Evolutionary conservation across 2,888 invertebrate species (phyloP).

Genomic region (Disparrhopalites patrizii): DNA sequence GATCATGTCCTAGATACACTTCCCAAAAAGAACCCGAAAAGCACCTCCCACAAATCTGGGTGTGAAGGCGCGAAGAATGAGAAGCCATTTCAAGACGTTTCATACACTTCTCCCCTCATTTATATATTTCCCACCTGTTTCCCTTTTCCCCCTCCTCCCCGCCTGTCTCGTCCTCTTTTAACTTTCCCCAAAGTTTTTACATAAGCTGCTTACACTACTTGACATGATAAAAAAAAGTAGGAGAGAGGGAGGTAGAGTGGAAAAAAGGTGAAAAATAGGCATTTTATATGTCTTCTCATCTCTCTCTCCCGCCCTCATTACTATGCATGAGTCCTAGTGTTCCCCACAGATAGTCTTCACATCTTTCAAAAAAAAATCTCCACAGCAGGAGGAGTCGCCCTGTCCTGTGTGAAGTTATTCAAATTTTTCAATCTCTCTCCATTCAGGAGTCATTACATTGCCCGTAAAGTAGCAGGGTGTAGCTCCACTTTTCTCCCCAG

Average conservation of each 20-base stretch:
- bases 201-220: too few relatives aligned
- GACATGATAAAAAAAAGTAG: not conserved
- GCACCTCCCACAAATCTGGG: too few relatives aligned
- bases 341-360: slow-evolving; percentile 20
- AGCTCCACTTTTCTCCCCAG: not conserved
- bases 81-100: too few relatives aligned
- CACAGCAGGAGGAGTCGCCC: too few relatives aligned
- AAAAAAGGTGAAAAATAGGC: slow-evolving; percentile 7
- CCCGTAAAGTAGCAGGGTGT: not conserved
- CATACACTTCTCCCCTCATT: too few relatives aligned
- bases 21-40: too few relatives aligned
- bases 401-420: slow-evolving; percentile 18
- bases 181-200: not conserved
- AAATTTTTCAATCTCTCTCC: slow-evolving; percentile 24
- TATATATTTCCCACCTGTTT: too few relatives aligned
- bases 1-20: too few relatives aligned
- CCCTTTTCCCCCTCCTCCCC: not conserved
- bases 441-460: slow-evolving; percentile 6
- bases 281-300: slow-evolving; percentile 22
- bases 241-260: not conserved
- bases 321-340: slow-evolving; percentile 24
- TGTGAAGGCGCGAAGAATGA: too few relatives aligned
- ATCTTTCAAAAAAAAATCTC: slow-evolving; percentile 23
- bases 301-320: slow-evolving; percentile 14
- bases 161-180: not conserved